Evolutionary conservation across 1,140 invertebrate genomes (phyloP), one percentile per base, ranked within the genome.

Genomic region (Aricia agestis): DNA sequence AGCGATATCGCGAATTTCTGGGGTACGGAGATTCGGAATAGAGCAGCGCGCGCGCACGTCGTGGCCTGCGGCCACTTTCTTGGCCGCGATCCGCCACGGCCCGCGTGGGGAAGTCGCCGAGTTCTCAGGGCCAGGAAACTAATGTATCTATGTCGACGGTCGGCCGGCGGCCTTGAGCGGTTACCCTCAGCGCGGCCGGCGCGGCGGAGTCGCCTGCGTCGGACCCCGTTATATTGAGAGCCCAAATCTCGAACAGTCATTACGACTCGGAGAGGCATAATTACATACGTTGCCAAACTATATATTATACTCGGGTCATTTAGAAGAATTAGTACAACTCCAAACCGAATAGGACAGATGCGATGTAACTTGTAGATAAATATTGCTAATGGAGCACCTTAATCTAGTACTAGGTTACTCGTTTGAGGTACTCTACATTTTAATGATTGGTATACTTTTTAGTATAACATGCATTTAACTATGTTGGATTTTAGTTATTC

Each of bases 81-180:
- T 81, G 86, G 74, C 83, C 85, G 81, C 85, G 82, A 84, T 90
- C 79, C 82, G 36, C 81, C 77, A 76, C 9, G 36, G 36, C 25
- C 80, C 80, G 79, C 71, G 70, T 75, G 74, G 81, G 76, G 80
- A 82, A 83, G 81, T 81, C 82, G 80, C 84, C 82, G 77, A 81
- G 82, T 84, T 87, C 82, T 87, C 85, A 83, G 83, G 82, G 83
- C 84, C 82, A 82, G 84, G 85, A 88, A 88, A 84, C 78, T 81
- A 82, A 88, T 89, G 86, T 87, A 88, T 89, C 83, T 86, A 87
- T 89, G 85, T 89, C 87, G 87, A 89, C 85, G 83, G 81, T 82
- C 86, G 82, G 83, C 83, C 87, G 85, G 85, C 85, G 87, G 89
- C 89, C 89, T 91, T 91, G 89, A 91, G 86, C 83, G 77, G 76